Evolutionary conservation across 2,888 invertebrate species (phyloP), one percentile per base, ranked within the genome.

Genomic region (Clivina fossor): DNA sequence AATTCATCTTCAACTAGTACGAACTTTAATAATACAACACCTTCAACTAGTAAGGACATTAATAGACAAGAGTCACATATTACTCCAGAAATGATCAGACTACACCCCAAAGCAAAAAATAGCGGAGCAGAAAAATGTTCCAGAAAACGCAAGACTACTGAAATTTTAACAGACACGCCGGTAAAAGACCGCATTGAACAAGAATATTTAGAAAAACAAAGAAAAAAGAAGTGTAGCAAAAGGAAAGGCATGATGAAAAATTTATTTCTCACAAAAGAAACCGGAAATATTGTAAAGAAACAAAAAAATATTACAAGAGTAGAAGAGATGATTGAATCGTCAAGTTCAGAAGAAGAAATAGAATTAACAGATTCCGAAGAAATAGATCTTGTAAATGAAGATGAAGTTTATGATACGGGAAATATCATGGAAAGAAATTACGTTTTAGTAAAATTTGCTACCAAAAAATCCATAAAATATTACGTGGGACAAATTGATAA

Each of bases 371-470:
- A n/a, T n/a, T n/a, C n/a, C n/a, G n/a, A n/a, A n/a, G n/a, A n/a
- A n/a, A n/a, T n/a, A n/a, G n/a, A n/a, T n/a, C n/a, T n/a, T 35
- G 49, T 37, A 16, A 32, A 20, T 35, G 49, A 49, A 16, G 37
- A 4, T 4, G 20, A 49, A 18, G 18, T n/a, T 35, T 19, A 19
- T 13, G 37, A 8, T n/a, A 38, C 19, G n/a, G 40, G 16, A 35
- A 11, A 18, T 1, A 49, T 49, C n/a, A 13, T 3, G n/a, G 37
- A 19, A 11, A 9, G 19, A 11, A 61, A 62, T 58, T 64, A 61
- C 63, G 59, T 63, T 40, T 41, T 63, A 4, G 61, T 65, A 11
- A 64, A 65, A 28, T 40, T 64, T 28, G 20, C 57, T 4, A 63
- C 63, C 4, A 24, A 60, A 49, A 64, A 58, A 47, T 16, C 16